These are phyloP conservation scores for Periphyllus acericola DNA, from an alignment of 2,888 invertebrate genomes.

Conservation along the genomic window DNA sequence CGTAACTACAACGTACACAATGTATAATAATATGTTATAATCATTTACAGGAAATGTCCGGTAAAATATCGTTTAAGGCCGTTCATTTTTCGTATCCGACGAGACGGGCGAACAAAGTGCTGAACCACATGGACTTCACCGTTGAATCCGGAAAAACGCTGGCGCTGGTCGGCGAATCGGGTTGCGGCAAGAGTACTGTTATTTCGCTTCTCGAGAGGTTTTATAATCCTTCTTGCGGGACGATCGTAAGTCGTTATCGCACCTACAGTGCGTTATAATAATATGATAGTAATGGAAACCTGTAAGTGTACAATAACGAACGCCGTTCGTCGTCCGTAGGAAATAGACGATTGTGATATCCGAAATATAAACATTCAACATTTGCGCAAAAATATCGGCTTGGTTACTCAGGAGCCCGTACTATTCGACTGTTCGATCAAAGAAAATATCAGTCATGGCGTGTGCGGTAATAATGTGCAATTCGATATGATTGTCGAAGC, in stretches of 20 bases:
- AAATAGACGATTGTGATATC: conserved; percentile 70
- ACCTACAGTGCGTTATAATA: no score
- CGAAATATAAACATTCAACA: conserved; percentile 77
- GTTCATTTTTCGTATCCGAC: conserved; percentile 86
- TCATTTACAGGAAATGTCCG: conserved; percentile 67
- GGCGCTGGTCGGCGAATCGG: conserved; percentile 79
- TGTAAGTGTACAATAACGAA: not conserved
- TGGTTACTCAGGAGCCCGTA: conserved; percentile 63
- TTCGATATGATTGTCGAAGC: conserved; percentile 70
- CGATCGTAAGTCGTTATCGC: conserved; percentile 70
- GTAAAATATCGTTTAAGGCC: conserved; percentile 77
- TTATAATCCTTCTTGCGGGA: conserved; percentile 79
- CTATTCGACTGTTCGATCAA: conserved; percentile 63
- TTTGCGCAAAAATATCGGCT: conserved; percentile 66
- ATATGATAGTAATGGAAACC: not conserved
- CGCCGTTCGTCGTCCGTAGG: conserved; percentile 38
- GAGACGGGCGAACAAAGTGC: conserved; percentile 75
- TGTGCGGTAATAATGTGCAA: conserved; percentile 67
- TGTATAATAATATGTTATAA: no score
- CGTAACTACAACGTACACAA: no score
- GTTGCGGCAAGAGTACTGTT: conserved; percentile 83
- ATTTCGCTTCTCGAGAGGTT: conserved; percentile 75
- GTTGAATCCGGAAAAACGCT: conserved; percentile 80
- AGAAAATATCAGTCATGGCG: conserved; percentile 69
- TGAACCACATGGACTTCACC: conserved; percentile 75